A percentile compares a stretch with the other conserved stretches of the same genome.
phyloP scores from a whole-genome alignment of 1,140 invertebrate genomes.

The Leucophenga varia region DNA sequence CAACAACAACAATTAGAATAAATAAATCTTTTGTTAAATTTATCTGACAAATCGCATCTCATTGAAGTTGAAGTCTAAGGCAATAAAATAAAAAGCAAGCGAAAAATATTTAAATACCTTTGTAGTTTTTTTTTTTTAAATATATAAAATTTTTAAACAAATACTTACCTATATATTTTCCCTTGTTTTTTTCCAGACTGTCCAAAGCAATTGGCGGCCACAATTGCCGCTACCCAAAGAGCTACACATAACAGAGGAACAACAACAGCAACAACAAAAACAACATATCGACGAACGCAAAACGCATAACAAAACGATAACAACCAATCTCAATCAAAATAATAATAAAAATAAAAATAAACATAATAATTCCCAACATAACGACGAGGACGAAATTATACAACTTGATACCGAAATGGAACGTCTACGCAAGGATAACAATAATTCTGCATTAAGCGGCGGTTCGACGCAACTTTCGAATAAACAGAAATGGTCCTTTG shows the following conservation, averaged over 20 bases:
- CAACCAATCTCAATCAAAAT: conserved; percentile 8
- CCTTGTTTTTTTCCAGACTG: conserved; percentile 38
- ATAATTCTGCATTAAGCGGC: conserved; percentile 20
- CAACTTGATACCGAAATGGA: conserved; percentile 34
- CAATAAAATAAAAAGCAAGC: conserved; percentile 1
- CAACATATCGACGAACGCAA: conserved; percentile 21
- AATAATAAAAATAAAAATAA: conserved; percentile 17
- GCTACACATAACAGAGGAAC: conserved; percentile 39
- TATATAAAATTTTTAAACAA: conserved; percentile 31
- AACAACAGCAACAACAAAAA: conserved; percentile 17
- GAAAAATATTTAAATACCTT: neutral
- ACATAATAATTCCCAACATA: conserved; percentile 11
- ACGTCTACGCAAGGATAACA: conserved; percentile 30
- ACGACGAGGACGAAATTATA: conserved; percentile 6
- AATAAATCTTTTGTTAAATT: too few relatives aligned
- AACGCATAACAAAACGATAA: conserved; percentile 5
- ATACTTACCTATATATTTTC: too few relatives aligned
- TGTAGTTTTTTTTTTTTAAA: too few relatives aligned
- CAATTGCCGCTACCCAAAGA: conserved; percentile 53
- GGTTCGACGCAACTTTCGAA: conserved; percentile 39
- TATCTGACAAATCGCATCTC: neutral
- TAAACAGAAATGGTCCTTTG: conserved; percentile 72
- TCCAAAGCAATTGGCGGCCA: conserved; percentile 54
- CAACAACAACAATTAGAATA: too few relatives aligned
- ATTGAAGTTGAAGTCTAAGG: neutral